Evolutionary conservation across 2,113 vertebrate genomes (phyloP).

Genomic region (Epinephelus moara): DNA sequence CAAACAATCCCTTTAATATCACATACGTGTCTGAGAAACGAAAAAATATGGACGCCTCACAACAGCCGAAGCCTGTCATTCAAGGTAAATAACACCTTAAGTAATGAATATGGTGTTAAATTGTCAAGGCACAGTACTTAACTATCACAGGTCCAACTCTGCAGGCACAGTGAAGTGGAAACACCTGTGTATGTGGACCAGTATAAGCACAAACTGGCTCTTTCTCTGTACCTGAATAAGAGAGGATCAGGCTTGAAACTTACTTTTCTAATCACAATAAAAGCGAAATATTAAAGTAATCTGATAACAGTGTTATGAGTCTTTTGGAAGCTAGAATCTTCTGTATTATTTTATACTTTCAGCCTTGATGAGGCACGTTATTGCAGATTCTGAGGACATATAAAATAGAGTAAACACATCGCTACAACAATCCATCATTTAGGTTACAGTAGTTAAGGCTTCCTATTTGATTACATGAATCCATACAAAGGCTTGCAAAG

Average conservation of each 20-base stretch:
- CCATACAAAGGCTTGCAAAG: conserved; percentile 34
- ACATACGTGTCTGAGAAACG: not conserved
- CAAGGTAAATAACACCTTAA: not conserved
- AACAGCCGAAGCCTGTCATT: not conserved
- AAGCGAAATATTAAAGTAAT: not conserved
- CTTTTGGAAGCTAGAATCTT: not conserved
- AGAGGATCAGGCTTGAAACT: not conserved
- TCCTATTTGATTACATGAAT: conserved; percentile 61
- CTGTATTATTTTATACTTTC: not conserved
- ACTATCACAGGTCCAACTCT: not conserved
- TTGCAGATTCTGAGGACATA: conserved; percentile 18
- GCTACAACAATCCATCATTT: conserved; percentile 28
- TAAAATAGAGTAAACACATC: conserved; percentile 24
- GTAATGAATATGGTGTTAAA: not conserved
- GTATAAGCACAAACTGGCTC: not conserved
- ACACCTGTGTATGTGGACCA: not conserved
- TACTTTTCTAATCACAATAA: not conserved
- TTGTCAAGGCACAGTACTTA: not conserved
- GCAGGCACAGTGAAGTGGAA: not conserved
- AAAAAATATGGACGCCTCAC: not conserved
- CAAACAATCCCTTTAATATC: not conserved
- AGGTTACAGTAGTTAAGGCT: conserved; percentile 74
- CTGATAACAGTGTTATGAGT: not conserved
- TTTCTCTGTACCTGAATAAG: not conserved
- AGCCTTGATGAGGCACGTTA: conserved; percentile 13